Evolutionary conservation across 1,140 invertebrate species (phyloP).

Genomic region (Saccostrea glomerata): DNA sequence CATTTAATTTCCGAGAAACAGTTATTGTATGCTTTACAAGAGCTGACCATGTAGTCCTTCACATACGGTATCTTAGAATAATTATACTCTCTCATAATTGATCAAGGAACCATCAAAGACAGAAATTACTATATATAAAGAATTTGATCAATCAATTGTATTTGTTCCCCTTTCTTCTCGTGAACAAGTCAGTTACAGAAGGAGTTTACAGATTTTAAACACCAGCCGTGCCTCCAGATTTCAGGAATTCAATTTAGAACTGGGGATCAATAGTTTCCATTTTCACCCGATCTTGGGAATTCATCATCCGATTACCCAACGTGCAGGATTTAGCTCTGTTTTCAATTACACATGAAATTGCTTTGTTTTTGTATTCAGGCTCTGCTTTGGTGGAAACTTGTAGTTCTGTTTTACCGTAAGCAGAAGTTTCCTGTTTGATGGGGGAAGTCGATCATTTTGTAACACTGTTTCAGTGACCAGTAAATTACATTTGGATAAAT

Average conservation of each 20-base stretch:
- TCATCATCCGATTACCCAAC: constrained; percentile 24
- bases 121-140: not conserved
- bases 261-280: constrained; percentile 17
- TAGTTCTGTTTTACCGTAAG: not conserved
- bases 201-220: not conserved
- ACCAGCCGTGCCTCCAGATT: not conserved
- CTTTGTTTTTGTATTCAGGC: constrained; percentile 1
- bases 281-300: constrained; percentile 14
- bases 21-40: no score
- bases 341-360: constrained; percentile 13
- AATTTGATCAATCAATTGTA: not conserved
- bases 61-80: not conserved
- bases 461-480: not conserved
- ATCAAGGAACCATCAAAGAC: not conserved
- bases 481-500: not conserved
- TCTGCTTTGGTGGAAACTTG: not conserved
- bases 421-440: not conserved
- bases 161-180: not conserved
- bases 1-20: no score
- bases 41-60: no score
- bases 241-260: constrained; percentile 23
- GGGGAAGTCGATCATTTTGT: not conserved
- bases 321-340: not conserved
- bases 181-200: not conserved
- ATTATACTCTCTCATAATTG: not conserved